Base-by-base conservation (phyloP, 2,888 invertebrate genomes). In the Alentia gelatinosa region DNA sequence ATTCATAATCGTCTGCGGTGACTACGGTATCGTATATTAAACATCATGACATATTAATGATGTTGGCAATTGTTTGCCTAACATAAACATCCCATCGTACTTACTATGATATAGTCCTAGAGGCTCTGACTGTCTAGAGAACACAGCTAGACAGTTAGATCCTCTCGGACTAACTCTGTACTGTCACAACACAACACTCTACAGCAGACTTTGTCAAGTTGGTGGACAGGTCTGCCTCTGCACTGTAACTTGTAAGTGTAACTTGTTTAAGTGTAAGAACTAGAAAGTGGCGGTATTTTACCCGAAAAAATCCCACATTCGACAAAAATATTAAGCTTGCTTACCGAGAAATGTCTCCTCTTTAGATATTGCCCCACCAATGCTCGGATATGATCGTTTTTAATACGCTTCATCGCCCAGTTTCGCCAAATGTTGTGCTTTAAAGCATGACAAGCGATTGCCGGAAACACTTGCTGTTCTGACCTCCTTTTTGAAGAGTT, bases 271-370 rank as follows among this genome's bases (percentile, higher is more conserved):
- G 47, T 19, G 7, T 47, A 7, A 7, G 47, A 47, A 19, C 7
- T 47, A 19, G 47, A 7, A 47, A 7, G 9, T 12, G 19, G 35
- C 12, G 4, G 9, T 33, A 33, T 15, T 9, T 5, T 35, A 35
- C 7, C 3, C 40, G 39, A n/a, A 26, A 15, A 47, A 5, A 84
- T 5, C 26, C 15, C 30, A 40, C 40, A 30, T 9, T 40, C 30
- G 26, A n/a, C 15, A 12, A 19, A 7, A 12, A 7, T 47, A 56
- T 9, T 56, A n/a, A 5, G 23, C 1, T n/a, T 75, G 37, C 75
- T 33, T 89, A 91, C 91, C 86, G 90, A 79, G 56, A 89, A 91
- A 47, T 91, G 91, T 74, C 91, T 56, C 50, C 91, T 89, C 91
- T 91, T 91, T 74, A 91, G 40, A 50, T 91, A 91, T 26, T 91